Base-by-base conservation (phyloP, 2,888 invertebrate genomes). In the Tetranychus truncatus region DNA sequence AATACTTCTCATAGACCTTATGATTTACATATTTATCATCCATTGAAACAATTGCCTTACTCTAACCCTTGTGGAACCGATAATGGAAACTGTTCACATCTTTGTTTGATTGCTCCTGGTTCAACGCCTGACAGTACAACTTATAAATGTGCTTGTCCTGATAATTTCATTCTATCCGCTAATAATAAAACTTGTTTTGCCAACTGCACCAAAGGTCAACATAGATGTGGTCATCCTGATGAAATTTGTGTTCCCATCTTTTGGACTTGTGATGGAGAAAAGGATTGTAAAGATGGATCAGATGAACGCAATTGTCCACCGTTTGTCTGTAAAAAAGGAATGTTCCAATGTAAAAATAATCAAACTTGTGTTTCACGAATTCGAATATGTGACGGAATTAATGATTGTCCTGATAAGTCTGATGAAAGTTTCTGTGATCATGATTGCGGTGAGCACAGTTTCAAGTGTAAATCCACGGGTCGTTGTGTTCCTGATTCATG, bases 1-100 rank as follows among this genome's bases (percentile, higher is more conserved):
- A 95, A 95, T 80, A 92, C 93, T 0, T 95, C 95, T 0, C 96
- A 96, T 82, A 87, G 95, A 74, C 95, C 96, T 0, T 95, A 94
- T 82, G 95, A 95, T 81, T 87, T 96, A 78, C 93, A 95, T 81
- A 87, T 92, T 11, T 92, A 91, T 80, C 97, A 97, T 83, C 91
- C 91, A 0, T 84, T 95, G 71, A 85, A 91, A 74, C 96, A 96
- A 81, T 83, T 91, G 66, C 87, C 90, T 0, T 92, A 91, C 81
- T 84, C 86, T 1, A 95, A 96, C 84, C 96, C 97, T 0, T 99
- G 97, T 81, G 91, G 90, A 0, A 85, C 85, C 1, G 90, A 92
- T 81, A 97, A 99, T 81, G 96, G 95, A 34, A 94, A 93, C 5
- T 99, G 97, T 81, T 92, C 94, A 0, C 96, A 97, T 84, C 86